Evolutionary conservation across 2,888 invertebrate species (phyloP).

Genomic region (Cerceris ruficornis): DNA sequence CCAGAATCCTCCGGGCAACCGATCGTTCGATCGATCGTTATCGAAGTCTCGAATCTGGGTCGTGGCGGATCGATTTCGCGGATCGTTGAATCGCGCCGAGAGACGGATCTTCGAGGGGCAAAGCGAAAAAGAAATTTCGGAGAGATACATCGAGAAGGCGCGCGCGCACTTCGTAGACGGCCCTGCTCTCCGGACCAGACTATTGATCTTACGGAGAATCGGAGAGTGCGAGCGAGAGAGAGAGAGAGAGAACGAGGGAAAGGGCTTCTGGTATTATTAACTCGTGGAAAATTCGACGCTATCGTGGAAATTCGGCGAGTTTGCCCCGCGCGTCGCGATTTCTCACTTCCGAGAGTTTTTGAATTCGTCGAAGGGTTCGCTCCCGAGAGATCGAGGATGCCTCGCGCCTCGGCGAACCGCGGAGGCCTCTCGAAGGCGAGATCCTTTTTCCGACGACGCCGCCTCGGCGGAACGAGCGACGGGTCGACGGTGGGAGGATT

Average conservation of each 20-base stretch:
- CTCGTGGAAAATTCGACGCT: conserved; percentile 62
- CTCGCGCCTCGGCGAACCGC: no score
- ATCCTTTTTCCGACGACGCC: no score
- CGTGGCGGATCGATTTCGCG: no score
- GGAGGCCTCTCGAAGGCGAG: no score
- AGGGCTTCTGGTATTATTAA: conserved; percentile 72
- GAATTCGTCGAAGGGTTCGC: not conserved
- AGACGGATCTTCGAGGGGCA: not conserved
- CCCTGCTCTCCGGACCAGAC: conserved; percentile 75
- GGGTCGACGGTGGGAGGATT: no score
- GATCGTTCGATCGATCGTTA: no score
- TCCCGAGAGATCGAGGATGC: no score
- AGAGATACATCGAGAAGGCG: conserved; percentile 24
- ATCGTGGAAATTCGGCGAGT: conserved; percentile 61
- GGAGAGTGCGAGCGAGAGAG: conserved; percentile 30
- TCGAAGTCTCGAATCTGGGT: no score
- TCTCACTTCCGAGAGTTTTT: not conserved
- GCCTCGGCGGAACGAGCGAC: no score
- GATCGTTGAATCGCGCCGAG: no score
- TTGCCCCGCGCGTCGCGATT: conserved; percentile 10
- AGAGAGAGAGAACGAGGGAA: conserved; percentile 47
- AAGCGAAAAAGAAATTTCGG: conserved; percentile 1
- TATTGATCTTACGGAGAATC: conserved; percentile 75
- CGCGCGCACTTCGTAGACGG: conserved; percentile 64
- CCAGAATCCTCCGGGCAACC: not conserved